Conservation (phyloP, 2,888 invertebrate genomes). For the Phengaris alcon region DNA sequence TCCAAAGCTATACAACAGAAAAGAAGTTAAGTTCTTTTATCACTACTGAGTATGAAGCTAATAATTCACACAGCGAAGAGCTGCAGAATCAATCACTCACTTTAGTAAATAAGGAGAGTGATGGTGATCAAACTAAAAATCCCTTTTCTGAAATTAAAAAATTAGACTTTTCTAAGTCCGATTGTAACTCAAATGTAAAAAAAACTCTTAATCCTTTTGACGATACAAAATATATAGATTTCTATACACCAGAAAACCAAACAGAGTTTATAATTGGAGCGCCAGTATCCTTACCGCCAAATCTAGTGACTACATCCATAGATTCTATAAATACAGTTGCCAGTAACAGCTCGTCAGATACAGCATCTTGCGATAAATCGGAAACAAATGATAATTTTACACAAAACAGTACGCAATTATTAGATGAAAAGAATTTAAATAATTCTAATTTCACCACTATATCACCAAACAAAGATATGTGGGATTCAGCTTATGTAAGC, state of each 20-base stretch:
- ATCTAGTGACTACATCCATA: slow-evolving; percentile 44
- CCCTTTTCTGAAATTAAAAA: slow-evolving; percentile 33
- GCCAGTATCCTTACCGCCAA: slow-evolving; percentile 68
- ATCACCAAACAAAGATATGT: slow-evolving; percentile 65
- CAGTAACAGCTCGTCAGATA: slow-evolving; percentile 21
- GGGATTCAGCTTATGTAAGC: slow-evolving; percentile 78
- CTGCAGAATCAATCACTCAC: slow-evolving; percentile 34
- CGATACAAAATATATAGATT: neutral
- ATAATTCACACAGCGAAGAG: slow-evolving; percentile 66
- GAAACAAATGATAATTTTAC: slow-evolving; percentile 38
- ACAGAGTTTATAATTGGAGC: slow-evolving; percentile 68
- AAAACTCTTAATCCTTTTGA: neutral
- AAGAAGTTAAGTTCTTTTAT: slow-evolving; percentile 59
- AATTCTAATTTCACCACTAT: slow-evolving; percentile 39
- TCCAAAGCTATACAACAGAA: slow-evolving; percentile 52
- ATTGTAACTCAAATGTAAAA: neutral
- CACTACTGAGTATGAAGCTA: slow-evolving; percentile 63
- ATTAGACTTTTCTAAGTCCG: neutral
- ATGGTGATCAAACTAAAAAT: slow-evolving; percentile 32
- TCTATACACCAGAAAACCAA: neutral
- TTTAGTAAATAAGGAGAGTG: slow-evolving; percentile 28
- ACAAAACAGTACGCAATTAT: slow-evolving; percentile 38
- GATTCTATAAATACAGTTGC: slow-evolving; percentile 6
- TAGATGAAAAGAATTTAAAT: slow-evolving; percentile 27
- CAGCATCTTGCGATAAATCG: slow-evolving; percentile 22